Percentiles rank a stretch among this genome's conserved stretches.
Evolutionary conservation across 2,797 vertebrate species (phyloP).

Genomic region (Semotilus atromaculatus): DNA sequence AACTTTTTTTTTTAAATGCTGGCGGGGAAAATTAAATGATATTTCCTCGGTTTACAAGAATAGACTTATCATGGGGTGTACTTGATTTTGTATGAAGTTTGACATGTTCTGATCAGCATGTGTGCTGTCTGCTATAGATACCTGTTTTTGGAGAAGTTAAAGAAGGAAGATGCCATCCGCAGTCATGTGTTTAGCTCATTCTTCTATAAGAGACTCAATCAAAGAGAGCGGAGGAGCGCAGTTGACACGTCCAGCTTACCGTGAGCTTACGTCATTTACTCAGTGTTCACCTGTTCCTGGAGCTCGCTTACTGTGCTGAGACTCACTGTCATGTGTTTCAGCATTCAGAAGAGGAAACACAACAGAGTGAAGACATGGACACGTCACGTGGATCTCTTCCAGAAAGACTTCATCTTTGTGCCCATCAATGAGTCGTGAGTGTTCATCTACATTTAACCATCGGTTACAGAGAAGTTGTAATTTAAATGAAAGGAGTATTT

Average conservation of each 20-base stretch:
- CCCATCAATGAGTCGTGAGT: constrained; percentile 99
- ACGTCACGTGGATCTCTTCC: constrained; percentile 95
- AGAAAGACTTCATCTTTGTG: constrained; percentile 98
- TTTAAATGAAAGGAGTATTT: neutral
- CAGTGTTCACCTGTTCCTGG: neutral
- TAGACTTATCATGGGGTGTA: neutral
- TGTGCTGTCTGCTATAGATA: constrained; percentile 77
- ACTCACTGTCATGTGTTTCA: constrained; percentile 60
- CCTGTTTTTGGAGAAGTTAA: constrained; percentile 94
- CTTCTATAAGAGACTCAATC: constrained; percentile 98
- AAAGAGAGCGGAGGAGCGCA: constrained; percentile 87
- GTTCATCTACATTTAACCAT: neutral
- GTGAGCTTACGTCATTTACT: constrained; percentile 76
- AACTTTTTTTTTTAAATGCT: too few species aligned
- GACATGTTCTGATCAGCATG: constrained; percentile 69
- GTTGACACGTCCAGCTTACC: constrained; percentile 87
- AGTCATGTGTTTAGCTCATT: constrained; percentile 99
- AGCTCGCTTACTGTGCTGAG: neutral
- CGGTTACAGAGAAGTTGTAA: neutral
- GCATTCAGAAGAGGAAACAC: constrained; percentile 94
- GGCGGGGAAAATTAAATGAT: neutral
- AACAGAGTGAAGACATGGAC: constrained; percentile 98
- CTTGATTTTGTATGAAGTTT: neutral
- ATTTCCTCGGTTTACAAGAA: neutral
- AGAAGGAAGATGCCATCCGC: constrained; percentile 90